Conservation (phyloP, 1,140 invertebrate species). For the Drosophila rufa region DNA sequence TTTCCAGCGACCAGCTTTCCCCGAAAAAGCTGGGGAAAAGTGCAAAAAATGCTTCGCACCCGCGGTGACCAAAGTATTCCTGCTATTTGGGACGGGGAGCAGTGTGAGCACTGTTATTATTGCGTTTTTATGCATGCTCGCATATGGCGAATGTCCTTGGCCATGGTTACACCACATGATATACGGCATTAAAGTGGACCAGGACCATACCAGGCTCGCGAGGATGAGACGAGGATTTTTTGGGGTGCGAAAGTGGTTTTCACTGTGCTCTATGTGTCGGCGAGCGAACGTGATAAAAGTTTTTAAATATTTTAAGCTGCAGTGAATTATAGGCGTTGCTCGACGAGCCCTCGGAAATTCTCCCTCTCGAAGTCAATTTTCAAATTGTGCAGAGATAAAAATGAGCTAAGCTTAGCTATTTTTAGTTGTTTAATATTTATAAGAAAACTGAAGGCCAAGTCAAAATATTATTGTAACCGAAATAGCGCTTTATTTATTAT, state of each 20-base stretch:
- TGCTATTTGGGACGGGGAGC: slow-evolving; percentile 31
- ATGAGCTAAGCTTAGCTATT: not conserved
- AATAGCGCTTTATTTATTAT: not conserved
- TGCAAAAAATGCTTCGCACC: slow-evolving; percentile 68
- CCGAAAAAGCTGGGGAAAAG: slow-evolving; percentile 47
- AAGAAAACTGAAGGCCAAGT: not conserved
- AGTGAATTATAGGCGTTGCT: slow-evolving; percentile 64
- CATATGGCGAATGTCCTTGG: slow-evolving; percentile 83
- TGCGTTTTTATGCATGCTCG: slow-evolving; percentile 81
- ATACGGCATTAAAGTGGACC: slow-evolving; percentile 72
- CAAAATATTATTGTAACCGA: not conserved
- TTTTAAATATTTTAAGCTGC: slow-evolving; percentile 78
- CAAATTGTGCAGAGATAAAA: not conserved
- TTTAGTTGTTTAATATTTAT: not conserved
- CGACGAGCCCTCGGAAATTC: slow-evolving; percentile 16
- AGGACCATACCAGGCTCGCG: slow-evolving; percentile 9
- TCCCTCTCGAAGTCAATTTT: slow-evolving; percentile 42
- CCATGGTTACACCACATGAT: slow-evolving; percentile 75
- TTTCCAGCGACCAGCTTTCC: slow-evolving; percentile 18
- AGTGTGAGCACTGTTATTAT: slow-evolving; percentile 66
- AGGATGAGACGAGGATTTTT: slow-evolving; percentile 30
- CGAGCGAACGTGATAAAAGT: slow-evolving; percentile 58
- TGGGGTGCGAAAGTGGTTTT: slow-evolving; percentile 56
- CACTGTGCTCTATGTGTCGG: slow-evolving; percentile 24
- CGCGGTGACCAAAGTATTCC: slow-evolving; percentile 75